Base-by-base conservation (phyloP, 1,140 invertebrate genomes). In the Leptinotarsa texana region DNA sequence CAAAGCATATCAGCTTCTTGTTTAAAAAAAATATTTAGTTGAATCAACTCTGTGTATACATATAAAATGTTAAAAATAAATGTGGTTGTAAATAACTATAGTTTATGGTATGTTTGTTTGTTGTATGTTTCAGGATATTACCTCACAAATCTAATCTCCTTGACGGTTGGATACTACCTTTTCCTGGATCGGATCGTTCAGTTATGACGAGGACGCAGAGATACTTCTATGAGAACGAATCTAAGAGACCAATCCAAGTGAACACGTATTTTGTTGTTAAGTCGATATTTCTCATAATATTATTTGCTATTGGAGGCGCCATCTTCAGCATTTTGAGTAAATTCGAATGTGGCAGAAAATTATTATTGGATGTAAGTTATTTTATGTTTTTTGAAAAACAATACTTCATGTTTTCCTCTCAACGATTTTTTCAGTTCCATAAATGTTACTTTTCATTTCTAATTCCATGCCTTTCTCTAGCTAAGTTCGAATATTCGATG, bases 111-210 rank as follows among this genome's bases (percentile, higher is more conserved):
- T 42, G 33, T 42, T 42, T 42, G 33, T 57, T 57, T 57, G 51
- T 18, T 57, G 3, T 24, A n/a, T 57, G 33, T 84, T 88, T 51
- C 79, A 93, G 92, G 75, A 80, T 86, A 1, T 66, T 86, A 2
- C 75, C 95, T 13, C 94, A 93, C 82, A 89, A 88, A 68, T 90
- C 87, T 71, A 77, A 88, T 3, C 84, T 91, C 24, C 86, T 89
- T 4, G 82, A 90, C 65, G 88, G 89, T n/a, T 96, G 91, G 90
- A 93, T 91, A 80, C 57, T 93, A 2, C 90, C 92, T 15, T 97
- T 97, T 85, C 89, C 89, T 1, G 93, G 94, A 11, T 88, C 93
- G 24, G 96, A 98, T 87, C 88, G 89, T 73, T 92, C 93, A 8
- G 91, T 98, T 11, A 90, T 93, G 4, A 82, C 90, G 70, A 88